These are phyloP conservation scores for Lasioglossum figueresi DNA, from an alignment of 2,888 invertebrate species.

Conservation along the genomic window DNA sequence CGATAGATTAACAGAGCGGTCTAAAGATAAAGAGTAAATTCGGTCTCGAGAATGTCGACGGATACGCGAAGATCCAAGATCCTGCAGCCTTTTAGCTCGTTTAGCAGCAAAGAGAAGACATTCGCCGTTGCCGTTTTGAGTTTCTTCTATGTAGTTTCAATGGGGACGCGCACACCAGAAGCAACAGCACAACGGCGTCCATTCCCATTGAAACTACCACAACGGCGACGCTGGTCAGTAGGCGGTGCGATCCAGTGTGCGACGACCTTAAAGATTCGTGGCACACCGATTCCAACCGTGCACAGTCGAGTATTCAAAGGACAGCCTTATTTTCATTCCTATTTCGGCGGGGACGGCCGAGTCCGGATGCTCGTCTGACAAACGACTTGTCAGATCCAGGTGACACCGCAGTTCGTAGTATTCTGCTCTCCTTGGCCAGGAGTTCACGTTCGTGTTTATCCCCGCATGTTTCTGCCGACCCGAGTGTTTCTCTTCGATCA, in stretches of 20 bases:
- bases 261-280: too few species aligned
- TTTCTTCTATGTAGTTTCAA: too few species aligned
- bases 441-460: too few species aligned
- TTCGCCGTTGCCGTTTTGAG: too few species aligned
- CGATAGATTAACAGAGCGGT: background rate
- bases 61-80: background rate
- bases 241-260: too few species aligned
- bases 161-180: too few species aligned
- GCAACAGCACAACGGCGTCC: too few species aligned
- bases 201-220: too few species aligned
- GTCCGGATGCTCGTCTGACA: conserved; percentile 64
- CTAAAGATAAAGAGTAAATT: background rate
- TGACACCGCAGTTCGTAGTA: conserved; percentile 60
- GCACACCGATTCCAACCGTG: background rate
- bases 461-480: too few species aligned
- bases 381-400: conserved; percentile 80
- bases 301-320: background rate
- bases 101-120: background rate
- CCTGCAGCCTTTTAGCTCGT: background rate
- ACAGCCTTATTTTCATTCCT: background rate
- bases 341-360: too few species aligned
- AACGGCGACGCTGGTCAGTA: too few species aligned
- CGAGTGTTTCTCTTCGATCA: too few species aligned
- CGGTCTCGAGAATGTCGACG: background rate
- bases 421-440: conserved; percentile 43